Conservation (phyloP, 2,888 invertebrate genomes). For the Eutolmus rufibarbis region DNA sequence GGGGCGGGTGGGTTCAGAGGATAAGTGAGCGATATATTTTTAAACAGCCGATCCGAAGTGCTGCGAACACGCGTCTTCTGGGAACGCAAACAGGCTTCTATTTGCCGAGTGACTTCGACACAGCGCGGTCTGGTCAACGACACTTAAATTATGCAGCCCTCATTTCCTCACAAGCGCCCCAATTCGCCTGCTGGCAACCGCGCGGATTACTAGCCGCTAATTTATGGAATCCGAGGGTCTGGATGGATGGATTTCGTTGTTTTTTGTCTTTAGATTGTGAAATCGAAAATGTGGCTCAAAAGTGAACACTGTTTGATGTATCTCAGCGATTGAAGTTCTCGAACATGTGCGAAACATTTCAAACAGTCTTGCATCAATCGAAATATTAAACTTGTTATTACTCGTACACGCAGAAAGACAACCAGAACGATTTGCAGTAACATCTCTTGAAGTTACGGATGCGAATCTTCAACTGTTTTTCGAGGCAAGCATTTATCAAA, state of each 20-base stretch:
- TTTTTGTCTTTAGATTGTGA: not conserved
- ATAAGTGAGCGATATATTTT: not conserved
- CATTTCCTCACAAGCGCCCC: not conserved
- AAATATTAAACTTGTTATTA: not conserved
- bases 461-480: too few relatives aligned
- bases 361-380: not conserved
- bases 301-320: not conserved
- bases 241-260: not conserved
- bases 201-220: not conserved
- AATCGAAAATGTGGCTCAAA: not conserved
- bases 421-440: too few relatives aligned
- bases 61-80: not conserved
- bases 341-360: not conserved
- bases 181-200: not conserved
- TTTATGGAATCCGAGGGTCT: not conserved
- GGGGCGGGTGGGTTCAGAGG: not conserved
- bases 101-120: not conserved
- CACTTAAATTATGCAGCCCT: slow-evolving; percentile 24
- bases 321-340: not conserved
- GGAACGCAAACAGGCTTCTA: not conserved
- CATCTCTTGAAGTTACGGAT: not conserved
- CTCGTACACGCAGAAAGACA: too few relatives aligned
- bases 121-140: not conserved
- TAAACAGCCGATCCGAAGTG: not conserved
- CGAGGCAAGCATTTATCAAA: too few relatives aligned